Percentiles rank a stretch among this genome's conserved stretches.
These are phyloP conservation scores for Ptychadena robeensis DNA, from an alignment of 2,797 vertebrate species.

Conservation along the genomic window DNA sequence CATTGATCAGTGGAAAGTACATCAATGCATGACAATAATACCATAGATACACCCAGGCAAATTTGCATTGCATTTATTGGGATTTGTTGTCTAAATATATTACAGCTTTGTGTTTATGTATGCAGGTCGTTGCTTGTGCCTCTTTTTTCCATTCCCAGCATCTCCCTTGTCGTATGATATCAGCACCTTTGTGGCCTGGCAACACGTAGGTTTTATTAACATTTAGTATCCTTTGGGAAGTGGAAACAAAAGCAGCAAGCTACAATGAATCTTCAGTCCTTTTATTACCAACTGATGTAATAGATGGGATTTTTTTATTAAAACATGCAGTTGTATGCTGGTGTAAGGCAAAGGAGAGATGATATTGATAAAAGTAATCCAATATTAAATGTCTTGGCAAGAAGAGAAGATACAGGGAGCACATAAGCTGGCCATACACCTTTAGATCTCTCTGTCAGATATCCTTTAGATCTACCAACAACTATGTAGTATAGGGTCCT, in stretches of 20 bases:
- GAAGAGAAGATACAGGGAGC: too few species aligned
- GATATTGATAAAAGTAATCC: too few species aligned
- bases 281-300: not conserved
- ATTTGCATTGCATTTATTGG: too few species aligned
- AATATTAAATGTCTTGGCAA: too few species aligned
- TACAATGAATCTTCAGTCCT: not conserved
- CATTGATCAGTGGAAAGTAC: not conserved
- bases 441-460: too few species aligned
- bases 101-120: slow-evolving; percentile 5
- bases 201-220: not conserved
- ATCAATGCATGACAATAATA: not conserved
- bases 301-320: too few species aligned
- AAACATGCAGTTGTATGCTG: too few species aligned
- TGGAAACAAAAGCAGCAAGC: not conserved
- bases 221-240: slow-evolving; percentile 1
- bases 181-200: not conserved
- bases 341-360: too few species aligned
- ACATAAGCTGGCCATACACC: too few species aligned
- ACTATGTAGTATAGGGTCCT: too few species aligned
- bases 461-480: too few species aligned
- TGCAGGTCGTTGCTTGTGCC: not conserved
- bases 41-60: not conserved
- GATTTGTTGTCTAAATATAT: not conserved
- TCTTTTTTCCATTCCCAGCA: slow-evolving; percentile 4
- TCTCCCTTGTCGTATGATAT: not conserved